Evolutionary conservation across 2,113 vertebrate species (phyloP), one percentile per base, ranked within the genome.

Genomic region (Syngnathoides biaculeatus): DNA sequence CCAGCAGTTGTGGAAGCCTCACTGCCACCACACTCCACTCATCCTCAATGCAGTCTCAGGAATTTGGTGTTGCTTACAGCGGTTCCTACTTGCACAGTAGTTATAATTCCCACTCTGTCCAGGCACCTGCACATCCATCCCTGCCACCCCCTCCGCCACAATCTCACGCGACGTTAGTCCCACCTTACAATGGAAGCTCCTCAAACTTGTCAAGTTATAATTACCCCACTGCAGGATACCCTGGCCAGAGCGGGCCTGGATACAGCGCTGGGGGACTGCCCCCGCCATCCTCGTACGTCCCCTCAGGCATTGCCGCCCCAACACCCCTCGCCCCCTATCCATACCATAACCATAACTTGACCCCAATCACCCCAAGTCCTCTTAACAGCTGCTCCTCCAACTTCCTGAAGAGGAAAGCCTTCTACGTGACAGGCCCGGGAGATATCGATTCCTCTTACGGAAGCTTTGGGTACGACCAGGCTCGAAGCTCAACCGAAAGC

Each of bases 401-500:
- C 87, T 94, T 95, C 40, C 94, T 98, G 73, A 98, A 97, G 89
- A 92, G 95, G 80, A 98, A 98, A 90, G 94, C 97, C 86, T 98
- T 98, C 90, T 98, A 98, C 78, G 95, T 96, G 94, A 91, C 94
- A 74, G 92, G 94, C 82, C 96, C 97, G 85, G 94, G 94, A 82
- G 96, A 99, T 72, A 93, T 98, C 79, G 95, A 98, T 86, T 92
- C 95, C 84, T 88, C 92, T 85, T 99, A 98, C 71, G 95, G 92
- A 81, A 96, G 94, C 90, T 99, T 95, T 84, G 93, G 93, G 89
- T 99, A 97, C 67, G 90, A 94, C 86, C 93, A 97, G 92, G 92
- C 82, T 15, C 73, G 96, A 87, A 93, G 93, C 92, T 91, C 95
- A 11, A 93, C 94, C 22, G 95, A 95, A 86, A 96, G 95, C 84